Base-by-base conservation (phyloP, 2,797 vertebrate genomes). In the Gallinago solitaria region DNA sequence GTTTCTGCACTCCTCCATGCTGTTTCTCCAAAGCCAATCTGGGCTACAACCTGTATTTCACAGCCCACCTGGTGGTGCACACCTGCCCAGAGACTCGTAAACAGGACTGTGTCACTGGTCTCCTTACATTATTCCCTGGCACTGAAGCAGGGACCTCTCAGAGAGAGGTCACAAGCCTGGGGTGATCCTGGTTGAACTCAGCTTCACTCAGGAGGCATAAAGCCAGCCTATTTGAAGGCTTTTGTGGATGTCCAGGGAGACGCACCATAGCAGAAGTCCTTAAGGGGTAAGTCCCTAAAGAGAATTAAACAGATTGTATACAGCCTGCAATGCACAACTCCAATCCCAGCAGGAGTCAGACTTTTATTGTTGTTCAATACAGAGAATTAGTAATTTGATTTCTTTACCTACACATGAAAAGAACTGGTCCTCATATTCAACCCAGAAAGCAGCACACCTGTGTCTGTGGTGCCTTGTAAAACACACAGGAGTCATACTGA, bases 131-230 rank as follows among this genome's bases (percentile, higher is more conserved):
- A 28, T 54, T 16, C 43, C 41, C 79, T 71, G 37, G 33, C 33
- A 24, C n/a, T 35, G 13, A 59, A 90, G 41, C 16, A 33, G 4
- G 3, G 4, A 2, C 2, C 1, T 5, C 3, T 43, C 43, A 57
- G 45, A 82, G 12, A 47, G 28, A 53, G 6, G 25, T 50, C 83
- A 86, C n/a, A 71, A 67, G 32, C 8, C 25, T 75, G 39, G 12
- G 5, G 32, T 57, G 37, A 50, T 80, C 45, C 45, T 4, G 0
- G 12, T 8, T 74, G 56, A 77, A 80, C 32, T 68, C 57, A 43
- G 15, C 24, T 43, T 28, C 15, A 43, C 10, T 9, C 13, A n/a
- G 6, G 2, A 27, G 5, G 0, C 28, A 85, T 41, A 80, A 71
- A 14, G 35, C 8, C 35, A n/a, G 32, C 9, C 15, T 4, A 16